phyloP scores from a whole-genome alignment of 2,113 vertebrate genomes.

The Heptranchias perlo region DNA sequence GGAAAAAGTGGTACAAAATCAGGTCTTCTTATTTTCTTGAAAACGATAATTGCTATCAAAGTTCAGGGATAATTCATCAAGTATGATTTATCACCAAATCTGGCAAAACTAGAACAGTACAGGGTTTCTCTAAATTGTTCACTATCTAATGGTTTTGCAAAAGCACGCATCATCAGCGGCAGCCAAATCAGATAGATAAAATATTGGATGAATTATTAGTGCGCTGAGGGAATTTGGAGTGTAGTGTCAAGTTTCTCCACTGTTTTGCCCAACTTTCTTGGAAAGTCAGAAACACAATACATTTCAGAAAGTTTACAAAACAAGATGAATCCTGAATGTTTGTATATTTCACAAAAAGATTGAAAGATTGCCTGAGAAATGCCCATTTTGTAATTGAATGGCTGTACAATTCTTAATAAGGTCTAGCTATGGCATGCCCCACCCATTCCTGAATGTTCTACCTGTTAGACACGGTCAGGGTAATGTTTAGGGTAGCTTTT shows the following conservation, averaged over 20 bases:
- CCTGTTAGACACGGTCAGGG: conserved; percentile 38
- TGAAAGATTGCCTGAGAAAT: conserved; percentile 25
- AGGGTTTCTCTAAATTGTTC: neutral
- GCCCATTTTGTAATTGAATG: conserved; percentile 48
- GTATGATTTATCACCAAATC: neutral
- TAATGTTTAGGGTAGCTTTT: neutral
- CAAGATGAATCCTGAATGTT: neutral
- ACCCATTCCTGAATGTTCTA: conserved; percentile 51
- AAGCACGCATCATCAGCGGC: neutral
- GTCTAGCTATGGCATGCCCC: conserved; percentile 57
- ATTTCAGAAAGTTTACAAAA: neutral
- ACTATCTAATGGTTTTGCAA: conserved; percentile 5
- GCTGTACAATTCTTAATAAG: conserved; percentile 53
- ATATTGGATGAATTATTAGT: neutral
- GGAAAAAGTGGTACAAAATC: neutral
- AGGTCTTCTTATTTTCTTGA: neutral
- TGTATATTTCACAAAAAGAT: neutral
- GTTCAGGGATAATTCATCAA: neutral
- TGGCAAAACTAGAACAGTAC: neutral
- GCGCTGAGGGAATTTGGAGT: neutral
- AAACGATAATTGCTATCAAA: neutral
- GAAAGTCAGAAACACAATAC: neutral
- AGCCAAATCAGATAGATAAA: neutral
- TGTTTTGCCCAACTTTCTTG: neutral
- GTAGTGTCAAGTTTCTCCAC: neutral